These are phyloP conservation scores for Coreius guichenoti DNA, from an alignment of 2,797 vertebrate genomes.

Conservation along the genomic window DNA sequence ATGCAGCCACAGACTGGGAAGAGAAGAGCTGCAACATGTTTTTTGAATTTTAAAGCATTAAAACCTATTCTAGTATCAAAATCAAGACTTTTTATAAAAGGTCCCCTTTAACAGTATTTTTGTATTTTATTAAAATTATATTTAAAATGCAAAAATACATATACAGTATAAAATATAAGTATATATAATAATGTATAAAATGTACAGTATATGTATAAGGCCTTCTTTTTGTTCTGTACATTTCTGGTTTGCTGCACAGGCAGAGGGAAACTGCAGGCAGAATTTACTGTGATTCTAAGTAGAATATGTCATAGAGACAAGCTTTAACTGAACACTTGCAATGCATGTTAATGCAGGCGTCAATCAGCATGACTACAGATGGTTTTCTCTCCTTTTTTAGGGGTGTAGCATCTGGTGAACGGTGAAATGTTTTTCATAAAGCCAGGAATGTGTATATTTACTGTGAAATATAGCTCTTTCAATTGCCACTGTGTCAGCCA, in stretches of 20 bases:
- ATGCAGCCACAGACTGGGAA: background rate
- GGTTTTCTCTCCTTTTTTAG: background rate
- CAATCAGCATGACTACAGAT: constrained; percentile 40
- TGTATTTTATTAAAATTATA: background rate
- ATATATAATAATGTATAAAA: background rate
- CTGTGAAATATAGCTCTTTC: constrained; percentile 41
- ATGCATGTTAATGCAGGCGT: constrained; percentile 28
- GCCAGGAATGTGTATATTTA: constrained; percentile 36
- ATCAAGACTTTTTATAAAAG: background rate
- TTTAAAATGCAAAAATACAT: background rate
- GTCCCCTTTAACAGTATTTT: background rate
- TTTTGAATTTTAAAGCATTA: background rate
- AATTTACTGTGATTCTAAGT: background rate
- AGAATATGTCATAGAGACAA: constrained; percentile 30
- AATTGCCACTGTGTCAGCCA: constrained; percentile 5
- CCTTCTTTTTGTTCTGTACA: background rate
- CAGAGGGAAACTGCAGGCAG: constrained; percentile 9
- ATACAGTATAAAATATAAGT: background rate
- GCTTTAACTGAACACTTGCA: constrained; percentile 8
- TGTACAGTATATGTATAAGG: background rate
- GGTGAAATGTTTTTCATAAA: constrained; percentile 47
- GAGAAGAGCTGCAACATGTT: background rate
- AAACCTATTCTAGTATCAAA: background rate
- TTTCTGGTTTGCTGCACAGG: background rate
- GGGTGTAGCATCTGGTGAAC: constrained; percentile 10